These are phyloP conservation scores for Carposina sasakii DNA, from an alignment of 1,140 invertebrate species.

Conservation along the genomic window DNA sequence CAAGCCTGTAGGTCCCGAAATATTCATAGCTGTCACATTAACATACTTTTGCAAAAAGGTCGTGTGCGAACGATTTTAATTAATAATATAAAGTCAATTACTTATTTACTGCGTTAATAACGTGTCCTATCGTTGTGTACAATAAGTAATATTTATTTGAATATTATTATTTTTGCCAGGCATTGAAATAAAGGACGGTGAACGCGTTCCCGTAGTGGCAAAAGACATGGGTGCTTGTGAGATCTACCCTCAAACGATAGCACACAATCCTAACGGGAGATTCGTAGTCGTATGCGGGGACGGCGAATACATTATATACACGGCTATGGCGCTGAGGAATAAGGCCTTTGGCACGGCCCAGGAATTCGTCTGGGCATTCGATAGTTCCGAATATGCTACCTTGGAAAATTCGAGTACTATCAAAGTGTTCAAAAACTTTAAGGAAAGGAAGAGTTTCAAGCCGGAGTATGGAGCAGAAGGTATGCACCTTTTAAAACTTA, in stretches of 20 bases:
- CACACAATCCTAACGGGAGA: conserved; percentile 98
- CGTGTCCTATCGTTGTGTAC: no score
- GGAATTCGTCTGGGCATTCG: conserved; percentile 99
- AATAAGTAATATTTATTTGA: no score
- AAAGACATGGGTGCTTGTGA: conserved; percentile 99
- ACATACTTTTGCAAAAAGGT: no score
- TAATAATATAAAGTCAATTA: no score
- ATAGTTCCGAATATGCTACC: conserved; percentile 96
- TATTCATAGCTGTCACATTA: no score
- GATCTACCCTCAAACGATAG: conserved; percentile 98
- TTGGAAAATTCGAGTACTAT: conserved; percentile 92
- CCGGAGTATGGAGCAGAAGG: conserved; percentile 96
- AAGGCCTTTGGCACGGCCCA: conserved; percentile 98
- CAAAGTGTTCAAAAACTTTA: conserved; percentile 98
- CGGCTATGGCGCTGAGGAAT: conserved; percentile 98
- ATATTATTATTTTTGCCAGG: conserved; percentile 33
- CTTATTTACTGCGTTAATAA: no score
- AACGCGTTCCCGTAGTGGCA: conserved; percentile 91
- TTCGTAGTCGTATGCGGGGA: conserved; percentile 99
- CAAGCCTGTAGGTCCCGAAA: no score
- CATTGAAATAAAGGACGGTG: conserved; percentile 90
- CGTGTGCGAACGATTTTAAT: no score
- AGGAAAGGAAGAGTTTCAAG: conserved; percentile 95
- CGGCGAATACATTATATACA: conserved; percentile 99
- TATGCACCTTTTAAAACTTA: conserved; percentile 50